phyloP scores from a whole-genome alignment of 2,113 vertebrate genomes.

The Pituophis catenifer region DNA sequence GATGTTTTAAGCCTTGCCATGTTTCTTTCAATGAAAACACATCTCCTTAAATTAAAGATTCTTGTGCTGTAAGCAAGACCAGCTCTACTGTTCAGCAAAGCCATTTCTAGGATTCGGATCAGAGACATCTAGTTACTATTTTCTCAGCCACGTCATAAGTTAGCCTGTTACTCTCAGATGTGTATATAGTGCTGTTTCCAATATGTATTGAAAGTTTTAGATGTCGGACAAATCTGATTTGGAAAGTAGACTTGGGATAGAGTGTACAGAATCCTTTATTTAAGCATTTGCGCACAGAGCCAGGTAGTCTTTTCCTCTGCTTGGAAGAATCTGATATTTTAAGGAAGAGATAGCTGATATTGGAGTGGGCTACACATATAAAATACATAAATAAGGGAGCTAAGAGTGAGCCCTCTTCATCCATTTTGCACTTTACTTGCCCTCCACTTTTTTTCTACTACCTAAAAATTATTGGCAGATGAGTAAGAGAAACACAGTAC shows the following conservation, averaged over 20 bases:
- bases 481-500: neutral
- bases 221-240: neutral
- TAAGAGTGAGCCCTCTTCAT: neutral
- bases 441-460: neutral
- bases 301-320: neutral
- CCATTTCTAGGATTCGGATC: neutral
- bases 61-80: neutral
- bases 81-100: neutral
- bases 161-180: neutral
- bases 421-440: neutral
- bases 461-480: neutral
- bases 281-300: neutral
- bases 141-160: neutral
- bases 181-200: neutral
- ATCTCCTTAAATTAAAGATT: neutral
- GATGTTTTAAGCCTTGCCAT: neutral
- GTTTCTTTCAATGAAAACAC: constrained; percentile 25
- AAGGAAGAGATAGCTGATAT: neutral
- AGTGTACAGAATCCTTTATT: neutral
- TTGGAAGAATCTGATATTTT: neutral
- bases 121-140: neutral
- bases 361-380: neutral
- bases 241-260: neutral
- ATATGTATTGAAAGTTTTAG: neutral
- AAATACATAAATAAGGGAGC: neutral